Evolutionary conservation across 2,113 vertebrate species (phyloP), one percentile per base, ranked within the genome.

Genomic region (Takifugu bimaculatus): DNA sequence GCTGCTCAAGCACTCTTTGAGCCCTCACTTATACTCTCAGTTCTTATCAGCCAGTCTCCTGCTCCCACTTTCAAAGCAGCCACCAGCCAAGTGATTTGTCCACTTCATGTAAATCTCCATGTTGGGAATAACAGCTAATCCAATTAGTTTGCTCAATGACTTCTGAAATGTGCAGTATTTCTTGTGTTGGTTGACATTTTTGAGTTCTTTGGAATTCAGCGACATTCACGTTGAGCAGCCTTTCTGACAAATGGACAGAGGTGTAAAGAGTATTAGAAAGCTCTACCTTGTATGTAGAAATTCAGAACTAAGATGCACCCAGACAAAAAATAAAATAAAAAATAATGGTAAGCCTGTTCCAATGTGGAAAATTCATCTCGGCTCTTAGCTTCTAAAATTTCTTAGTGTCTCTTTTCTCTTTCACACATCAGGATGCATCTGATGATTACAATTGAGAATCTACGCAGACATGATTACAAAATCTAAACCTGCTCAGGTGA

Each of bases 1-100:
- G 79, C 70, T 68, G 77, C 74, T 83, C 61, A 78, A 86, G 68
- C 73, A 74, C 76, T 81, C 72, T 85, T 83, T 86, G 69, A 88
- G 82, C 76, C 82, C 72, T 73, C 79, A 81, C 74, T 80, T 76
- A 65, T 57, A 75, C 82, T 70, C 68, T 78, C 77, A 75, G 45
- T 80, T 70, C 81, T 71, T 65, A 73, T 83, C 78, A 73, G 76
- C 70, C 71, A 26, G 68, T 64, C 73, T 78, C 70, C 74, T 68
- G 60, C 65, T 67, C 69, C 57, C 53, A 20, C 29, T 70, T 73
- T 79, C 61, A 81, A 87, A 75, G 70, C 66, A 70, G 55, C 57
- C 65, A 62, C 69, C 78, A 67, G 68, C 79, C n/a, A 53, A 80
- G 65, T 65, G 48, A 70, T 79, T 74, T 78, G 78, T 77, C 75